These are phyloP conservation scores for Halictus ligatus DNA, from an alignment of 2,888 invertebrate genomes.

Conservation along the genomic window DNA sequence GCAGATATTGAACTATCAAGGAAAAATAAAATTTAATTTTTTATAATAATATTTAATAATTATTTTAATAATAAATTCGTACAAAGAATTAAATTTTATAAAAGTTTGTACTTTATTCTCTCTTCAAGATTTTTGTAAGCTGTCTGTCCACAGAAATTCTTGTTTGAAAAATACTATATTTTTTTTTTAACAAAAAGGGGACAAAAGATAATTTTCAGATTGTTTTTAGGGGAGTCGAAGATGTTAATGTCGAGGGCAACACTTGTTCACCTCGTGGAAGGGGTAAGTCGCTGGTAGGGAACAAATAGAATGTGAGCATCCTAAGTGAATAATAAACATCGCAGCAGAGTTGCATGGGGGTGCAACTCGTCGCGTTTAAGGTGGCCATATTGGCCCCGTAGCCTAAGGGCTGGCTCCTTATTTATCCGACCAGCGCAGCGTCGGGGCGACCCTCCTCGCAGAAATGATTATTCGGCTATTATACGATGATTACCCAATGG, in stretches of 20 bases:
- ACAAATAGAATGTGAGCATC: slow-evolving; percentile 77
- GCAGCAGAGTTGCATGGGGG: slow-evolving; percentile 67
- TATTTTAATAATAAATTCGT: too few species aligned
- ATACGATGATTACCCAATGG: slow-evolving; percentile 82
- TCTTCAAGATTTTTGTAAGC: too few species aligned
- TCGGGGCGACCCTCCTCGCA: slow-evolving; percentile 32
- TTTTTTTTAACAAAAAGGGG: background rate
- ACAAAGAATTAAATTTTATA: too few species aligned
- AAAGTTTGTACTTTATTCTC: too few species aligned
- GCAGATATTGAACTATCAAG: too few species aligned
- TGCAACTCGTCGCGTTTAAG: slow-evolving; percentile 70
- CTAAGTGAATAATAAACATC: slow-evolving; percentile 80
- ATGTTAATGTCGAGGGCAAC: slow-evolving; percentile 2
- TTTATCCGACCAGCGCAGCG: slow-evolving; percentile 47
- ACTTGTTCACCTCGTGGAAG: slow-evolving; percentile 42
- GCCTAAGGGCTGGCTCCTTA: slow-evolving; percentile 75
- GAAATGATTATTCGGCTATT: slow-evolving; percentile 81
- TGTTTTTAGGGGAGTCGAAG: background rate
- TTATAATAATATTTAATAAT: too few species aligned
- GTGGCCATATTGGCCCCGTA: slow-evolving; percentile 79
- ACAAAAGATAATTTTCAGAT: background rate
- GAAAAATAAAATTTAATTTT: too few species aligned
- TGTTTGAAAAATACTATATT: too few species aligned
- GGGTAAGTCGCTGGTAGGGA: slow-evolving; percentile 67
- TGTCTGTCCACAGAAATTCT: too few species aligned